Conservation (phyloP, 2,888 invertebrate genomes). For the Temnothorax rugatulus region DNA sequence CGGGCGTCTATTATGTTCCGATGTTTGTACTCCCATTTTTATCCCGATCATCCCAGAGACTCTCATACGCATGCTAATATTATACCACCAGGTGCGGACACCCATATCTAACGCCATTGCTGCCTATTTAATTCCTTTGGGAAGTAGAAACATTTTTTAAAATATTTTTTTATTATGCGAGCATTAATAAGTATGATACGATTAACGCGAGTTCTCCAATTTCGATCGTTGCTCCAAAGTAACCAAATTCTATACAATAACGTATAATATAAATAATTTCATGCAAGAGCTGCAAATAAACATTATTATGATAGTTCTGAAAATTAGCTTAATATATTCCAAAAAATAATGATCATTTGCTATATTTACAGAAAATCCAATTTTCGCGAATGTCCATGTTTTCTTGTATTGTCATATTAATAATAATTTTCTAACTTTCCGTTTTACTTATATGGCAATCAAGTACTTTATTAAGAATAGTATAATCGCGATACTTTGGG, state of each 20-base stretch:
- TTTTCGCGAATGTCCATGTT: background rate
- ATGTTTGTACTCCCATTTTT: conserved; percentile 83
- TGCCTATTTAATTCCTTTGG: background rate
- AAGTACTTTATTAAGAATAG: background rate
- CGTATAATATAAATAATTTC: background rate
- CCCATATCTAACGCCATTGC: background rate
- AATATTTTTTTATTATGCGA: background rate
- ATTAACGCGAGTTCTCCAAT: background rate
- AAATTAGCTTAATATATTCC: background rate
- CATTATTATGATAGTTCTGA: background rate
- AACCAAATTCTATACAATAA: background rate
- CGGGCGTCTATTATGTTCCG: conserved; percentile 80
- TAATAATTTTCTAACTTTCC: background rate
- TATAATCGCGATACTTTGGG: background rate
- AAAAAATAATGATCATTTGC: background rate
- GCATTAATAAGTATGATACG: background rate
- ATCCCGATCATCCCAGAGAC: conserved; percentile 79
- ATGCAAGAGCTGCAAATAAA: background rate
- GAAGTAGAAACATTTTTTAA: background rate
- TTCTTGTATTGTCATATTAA: background rate
- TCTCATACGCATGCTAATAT: conserved; percentile 78
- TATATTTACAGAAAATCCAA: background rate
- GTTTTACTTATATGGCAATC: background rate
- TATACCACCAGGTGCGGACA: conserved; percentile 64
- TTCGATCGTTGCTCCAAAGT: background rate